Conservation (phyloP, 1,140 invertebrate genomes). For the Orussus abietinus region DNA sequence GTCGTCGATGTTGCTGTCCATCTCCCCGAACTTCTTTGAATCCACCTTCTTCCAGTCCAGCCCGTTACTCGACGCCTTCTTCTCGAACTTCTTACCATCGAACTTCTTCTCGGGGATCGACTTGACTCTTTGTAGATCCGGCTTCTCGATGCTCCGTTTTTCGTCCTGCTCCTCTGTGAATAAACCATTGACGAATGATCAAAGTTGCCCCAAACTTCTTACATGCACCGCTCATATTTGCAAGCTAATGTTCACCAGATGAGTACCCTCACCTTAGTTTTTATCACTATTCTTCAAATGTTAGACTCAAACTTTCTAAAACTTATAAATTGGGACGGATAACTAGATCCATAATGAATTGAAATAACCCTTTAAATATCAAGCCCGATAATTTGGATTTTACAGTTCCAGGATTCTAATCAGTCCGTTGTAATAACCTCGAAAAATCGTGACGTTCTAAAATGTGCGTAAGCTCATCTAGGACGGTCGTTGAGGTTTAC, state of each 20-base stretch:
- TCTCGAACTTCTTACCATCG: constrained; percentile 43
- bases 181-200: constrained; percentile 8
- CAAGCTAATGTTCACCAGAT: too few species aligned
- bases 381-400: too few species aligned
- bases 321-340: background rate
- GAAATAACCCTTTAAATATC: too few species aligned
- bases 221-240: too few species aligned
- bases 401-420: too few species aligned
- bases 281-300: background rate
- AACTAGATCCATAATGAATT: constrained; percentile 3
- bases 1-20: constrained; percentile 45
- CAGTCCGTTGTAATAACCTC: too few species aligned
- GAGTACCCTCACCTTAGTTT: background rate
- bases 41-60: constrained; percentile 39
- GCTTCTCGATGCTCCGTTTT: constrained; percentile 41
- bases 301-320: constrained; percentile 4
- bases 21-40: constrained; percentile 31
- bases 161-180: constrained; percentile 38
- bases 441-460: background rate
- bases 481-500: background rate
- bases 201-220: too few species aligned
- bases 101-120: constrained; percentile 33
- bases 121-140: constrained; percentile 23
- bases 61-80: constrained; percentile 36
- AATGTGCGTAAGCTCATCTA: background rate